phyloP scores from a whole-genome alignment of 2,888 invertebrate genomes.

The Parnassius apollo region DNA sequence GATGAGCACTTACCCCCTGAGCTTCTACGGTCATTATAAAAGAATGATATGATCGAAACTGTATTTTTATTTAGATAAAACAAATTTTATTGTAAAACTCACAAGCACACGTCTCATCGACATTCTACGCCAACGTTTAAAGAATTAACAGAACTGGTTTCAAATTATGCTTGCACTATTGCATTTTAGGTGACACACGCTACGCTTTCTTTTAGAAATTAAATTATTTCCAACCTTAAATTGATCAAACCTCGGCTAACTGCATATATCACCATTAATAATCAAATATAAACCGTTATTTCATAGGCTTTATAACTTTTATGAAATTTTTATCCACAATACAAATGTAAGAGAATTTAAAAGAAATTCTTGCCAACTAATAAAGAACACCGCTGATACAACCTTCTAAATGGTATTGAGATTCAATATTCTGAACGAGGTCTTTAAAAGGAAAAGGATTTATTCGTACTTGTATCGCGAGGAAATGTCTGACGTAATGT shows the following conservation, averaged over 20 bases:
- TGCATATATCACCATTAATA: not conserved
- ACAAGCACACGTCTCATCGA: not conserved
- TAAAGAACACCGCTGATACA: constrained; percentile 13
- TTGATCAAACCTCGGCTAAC: not conserved
- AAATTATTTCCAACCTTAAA: not conserved
- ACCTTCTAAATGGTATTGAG: constrained; percentile 25
- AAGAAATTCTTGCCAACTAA: too few relatives aligned
- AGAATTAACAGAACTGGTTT: constrained; percentile 15
- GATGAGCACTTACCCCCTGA: too few relatives aligned
- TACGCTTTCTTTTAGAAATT: constrained; percentile 12
- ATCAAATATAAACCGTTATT: too few relatives aligned
- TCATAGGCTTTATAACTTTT: too few relatives aligned
- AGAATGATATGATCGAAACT: too few relatives aligned
- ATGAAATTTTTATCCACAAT: too few relatives aligned
- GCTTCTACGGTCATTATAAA: too few relatives aligned
- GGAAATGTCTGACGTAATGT: not conserved
- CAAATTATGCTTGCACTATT: constrained; percentile 7
- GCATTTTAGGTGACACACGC: constrained; percentile 6
- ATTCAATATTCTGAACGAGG: constrained; percentile 27
- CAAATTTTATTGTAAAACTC: too few relatives aligned
- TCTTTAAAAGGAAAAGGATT: constrained; percentile 24
- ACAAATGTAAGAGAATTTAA: too few relatives aligned
- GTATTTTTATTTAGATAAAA: too few relatives aligned
- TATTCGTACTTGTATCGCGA: constrained; percentile 7
- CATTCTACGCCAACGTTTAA: not conserved